Evolutionary conservation across 2,113 vertebrate species (phyloP).

Genomic region (rabbit (Oryctolagus cuniculus)): DNA sequence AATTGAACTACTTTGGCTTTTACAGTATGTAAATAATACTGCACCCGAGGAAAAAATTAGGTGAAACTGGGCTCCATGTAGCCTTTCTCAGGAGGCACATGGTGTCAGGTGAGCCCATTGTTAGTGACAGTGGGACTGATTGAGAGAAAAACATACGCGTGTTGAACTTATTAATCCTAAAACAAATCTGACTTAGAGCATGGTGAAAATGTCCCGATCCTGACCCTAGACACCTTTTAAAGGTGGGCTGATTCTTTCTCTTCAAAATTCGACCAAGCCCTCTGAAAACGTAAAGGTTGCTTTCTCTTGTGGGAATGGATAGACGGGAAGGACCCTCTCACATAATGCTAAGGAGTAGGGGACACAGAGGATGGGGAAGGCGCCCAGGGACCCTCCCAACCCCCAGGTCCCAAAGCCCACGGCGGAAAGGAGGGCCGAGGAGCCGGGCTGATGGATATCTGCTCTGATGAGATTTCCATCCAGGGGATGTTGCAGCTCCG

Average conservation of each 20-base stretch:
- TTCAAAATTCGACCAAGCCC: neutral
- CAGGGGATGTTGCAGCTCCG: neutral
- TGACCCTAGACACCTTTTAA: neutral
- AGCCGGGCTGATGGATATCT: neutral
- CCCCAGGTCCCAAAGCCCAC: neutral
- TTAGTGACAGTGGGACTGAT: neutral
- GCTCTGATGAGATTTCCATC: neutral
- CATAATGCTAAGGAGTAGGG: no score
- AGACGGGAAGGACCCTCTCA: neutral
- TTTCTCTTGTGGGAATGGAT: neutral
- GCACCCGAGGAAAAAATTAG: neutral
- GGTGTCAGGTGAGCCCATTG: neutral
- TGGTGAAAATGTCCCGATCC: neutral
- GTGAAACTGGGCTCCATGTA: neutral
- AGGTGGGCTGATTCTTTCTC: neutral
- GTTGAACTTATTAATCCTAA: neutral
- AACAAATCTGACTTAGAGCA: neutral
- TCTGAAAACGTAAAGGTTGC: neutral
- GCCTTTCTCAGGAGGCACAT: neutral
- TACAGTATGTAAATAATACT: neutral
- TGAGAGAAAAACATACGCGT: constrained; percentile 21
- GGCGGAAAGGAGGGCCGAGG: no score
- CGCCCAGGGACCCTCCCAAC: neutral
- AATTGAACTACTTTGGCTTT: neutral
- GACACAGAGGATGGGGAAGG: no score